Evolutionary conservation across 2,888 invertebrate species (phyloP).

Genomic region (Trilocha varians): DNA sequence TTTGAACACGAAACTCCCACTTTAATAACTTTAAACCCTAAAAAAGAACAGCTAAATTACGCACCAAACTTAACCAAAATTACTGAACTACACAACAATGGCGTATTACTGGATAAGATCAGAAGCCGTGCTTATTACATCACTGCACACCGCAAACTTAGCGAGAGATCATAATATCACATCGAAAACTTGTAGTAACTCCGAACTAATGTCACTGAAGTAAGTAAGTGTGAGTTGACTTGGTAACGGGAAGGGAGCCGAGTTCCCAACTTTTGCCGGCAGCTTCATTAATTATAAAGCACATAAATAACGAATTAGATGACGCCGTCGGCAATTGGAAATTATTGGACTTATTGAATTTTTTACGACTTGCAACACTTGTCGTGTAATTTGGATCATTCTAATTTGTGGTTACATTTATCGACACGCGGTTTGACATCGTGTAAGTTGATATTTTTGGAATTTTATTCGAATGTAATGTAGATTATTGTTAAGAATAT

Average conservation of each 20-base stretch:
- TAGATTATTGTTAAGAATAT: too few species aligned
- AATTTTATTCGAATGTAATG: too few species aligned
- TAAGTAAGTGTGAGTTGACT: slow-evolving; percentile 30
- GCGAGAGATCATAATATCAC: slow-evolving; percentile 19
- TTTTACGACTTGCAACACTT: background rate
- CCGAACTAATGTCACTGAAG: slow-evolving; percentile 23
- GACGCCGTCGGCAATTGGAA: slow-evolving; percentile 14
- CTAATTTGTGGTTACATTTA: background rate
- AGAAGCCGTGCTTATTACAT: background rate
- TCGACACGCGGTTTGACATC: too few species aligned
- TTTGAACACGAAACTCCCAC: too few species aligned
- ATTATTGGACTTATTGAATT: background rate
- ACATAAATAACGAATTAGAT: slow-evolving; percentile 19
- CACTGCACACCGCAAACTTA: slow-evolving; percentile 3
- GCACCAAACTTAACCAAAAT: too few species aligned
- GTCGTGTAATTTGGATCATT: background rate
- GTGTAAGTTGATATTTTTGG: too few species aligned
- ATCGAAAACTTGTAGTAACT: slow-evolving; percentile 29
- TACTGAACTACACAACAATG: too few species aligned
- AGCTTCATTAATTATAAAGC: slow-evolving; percentile 25
- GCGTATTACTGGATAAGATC: too few species aligned
- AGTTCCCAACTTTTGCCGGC: slow-evolving; percentile 18
- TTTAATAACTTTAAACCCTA: too few species aligned
- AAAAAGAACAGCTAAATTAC: too few species aligned
- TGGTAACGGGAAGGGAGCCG: slow-evolving; percentile 25